Conservation (phyloP, 1,140 invertebrate species). For the Trichoplusia ni region DNA sequence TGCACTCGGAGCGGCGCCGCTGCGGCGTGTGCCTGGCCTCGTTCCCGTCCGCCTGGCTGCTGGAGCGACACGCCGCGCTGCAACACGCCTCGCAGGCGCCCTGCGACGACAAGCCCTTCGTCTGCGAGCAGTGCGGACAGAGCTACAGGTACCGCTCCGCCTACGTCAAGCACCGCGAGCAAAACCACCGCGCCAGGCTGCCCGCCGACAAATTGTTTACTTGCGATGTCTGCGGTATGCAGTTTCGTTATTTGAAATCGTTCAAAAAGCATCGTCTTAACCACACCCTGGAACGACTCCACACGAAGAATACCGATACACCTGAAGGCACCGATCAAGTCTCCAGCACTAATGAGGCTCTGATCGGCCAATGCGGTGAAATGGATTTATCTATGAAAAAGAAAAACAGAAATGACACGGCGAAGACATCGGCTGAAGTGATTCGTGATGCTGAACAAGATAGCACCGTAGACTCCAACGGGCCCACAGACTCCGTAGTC, state of each 20-base stretch:
- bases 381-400: constrained; percentile 78
- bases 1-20: constrained; percentile 82
- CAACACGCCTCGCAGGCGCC: constrained; percentile 85
- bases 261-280: constrained; percentile 95
- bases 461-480: constrained; percentile 85
- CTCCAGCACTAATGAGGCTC: constrained; percentile 87
- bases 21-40: constrained; percentile 91
- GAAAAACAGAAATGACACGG: constrained; percentile 56
- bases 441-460: constrained; percentile 84
- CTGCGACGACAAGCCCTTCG: constrained; percentile 93
- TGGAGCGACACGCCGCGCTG: constrained; percentile 90
- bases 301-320: constrained; percentile 82
- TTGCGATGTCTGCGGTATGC: constrained; percentile 94
- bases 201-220: constrained; percentile 94
- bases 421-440: constrained; percentile 58
- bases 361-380: constrained; percentile 79
- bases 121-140: constrained; percentile 94
- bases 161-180: constrained; percentile 93
- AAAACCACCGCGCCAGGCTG: constrained; percentile 91
- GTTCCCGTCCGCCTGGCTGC: constrained; percentile 90
- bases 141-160: constrained; percentile 94
- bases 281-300: constrained; percentile 90
- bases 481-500: constrained; percentile 67
- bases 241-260: constrained; percentile 93
- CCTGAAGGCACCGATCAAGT: constrained; percentile 85